Evolutionary conservation across 37 sponge, comb jelly and placozoan species (phyloP), one percentile per base, ranked within the genome.

Genomic region (Ianthella basta): DNA sequence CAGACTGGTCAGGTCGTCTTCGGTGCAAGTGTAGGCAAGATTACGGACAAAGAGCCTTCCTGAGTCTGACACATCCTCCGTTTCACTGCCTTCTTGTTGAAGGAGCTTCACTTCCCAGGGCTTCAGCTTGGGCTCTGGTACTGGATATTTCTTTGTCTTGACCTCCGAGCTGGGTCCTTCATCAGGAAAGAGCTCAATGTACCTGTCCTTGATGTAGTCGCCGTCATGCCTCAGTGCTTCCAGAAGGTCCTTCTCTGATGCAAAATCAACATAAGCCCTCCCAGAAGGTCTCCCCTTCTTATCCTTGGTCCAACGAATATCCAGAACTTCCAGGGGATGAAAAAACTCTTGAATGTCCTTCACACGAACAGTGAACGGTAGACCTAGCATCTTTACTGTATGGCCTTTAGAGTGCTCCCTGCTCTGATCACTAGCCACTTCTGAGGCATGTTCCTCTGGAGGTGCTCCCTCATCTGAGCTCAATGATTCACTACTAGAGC

Each of bases 31-130:
- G 85, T 92, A 98, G 20, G 99, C 66, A 1, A 98, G 84, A 80
- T 98, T 98, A 19, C 97, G 85, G 21, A 96, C 80, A 88, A 96
- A 98, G 80, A 98, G 59, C 35, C 99, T 80, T 0, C 99, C 99
- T 5, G 97, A 91, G 6, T 97, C 97, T 25, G 88, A 84, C 14
- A 92, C 65, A 35, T 73, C 65, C 38, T 94, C 90, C 2, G 24
- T 66, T 56, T 68, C 81, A 37, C 61, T 84, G 8, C 72, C 69
- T 0, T 67, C 32, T 32, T 40, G 30, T 13, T 69, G 35, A 30
- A 60, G n/a, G 15, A 21, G 21, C 54, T 80, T 86, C 72, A 79
- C 24, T 75, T 92, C 93, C 93, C 93, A 92, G 24, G 93, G 93
- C 37, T 84, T 89, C 72, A 72, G 55, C 72, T 72, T 53, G n/a